These are phyloP conservation scores for Mormyrus hasselquistii DNA, from an alignment of 2,797 vertebrate genomes.

Conservation along the genomic window DNA sequence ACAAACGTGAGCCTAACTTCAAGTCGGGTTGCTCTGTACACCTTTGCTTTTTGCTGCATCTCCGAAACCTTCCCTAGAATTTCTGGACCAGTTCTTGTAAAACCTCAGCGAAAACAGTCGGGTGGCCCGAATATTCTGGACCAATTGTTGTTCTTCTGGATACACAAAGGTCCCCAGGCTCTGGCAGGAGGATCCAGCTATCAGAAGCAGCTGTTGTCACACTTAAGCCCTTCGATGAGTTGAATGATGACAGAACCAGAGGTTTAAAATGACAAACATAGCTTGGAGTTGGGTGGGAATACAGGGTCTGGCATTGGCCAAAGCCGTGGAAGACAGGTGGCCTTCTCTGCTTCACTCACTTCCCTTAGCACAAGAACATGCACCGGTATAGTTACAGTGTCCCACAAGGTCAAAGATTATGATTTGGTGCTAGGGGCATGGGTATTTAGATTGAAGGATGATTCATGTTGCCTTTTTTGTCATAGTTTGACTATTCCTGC, in stretches of 20 bases:
- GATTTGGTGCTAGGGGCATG: not conserved
- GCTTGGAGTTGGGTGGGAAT: not conserved
- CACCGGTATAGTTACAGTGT: not conserved
- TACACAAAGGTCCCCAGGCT: not conserved
- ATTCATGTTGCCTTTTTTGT: not conserved
- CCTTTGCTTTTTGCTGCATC: not conserved
- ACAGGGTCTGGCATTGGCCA: not conserved
- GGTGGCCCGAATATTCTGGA: not conserved
- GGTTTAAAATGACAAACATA: conserved; percentile 25
- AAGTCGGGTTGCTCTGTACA: not conserved
- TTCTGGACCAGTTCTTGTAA: not conserved
- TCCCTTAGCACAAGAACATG: not conserved
- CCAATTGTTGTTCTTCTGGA: not conserved
- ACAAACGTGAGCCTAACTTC: not conserved
- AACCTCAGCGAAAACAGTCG: not conserved
- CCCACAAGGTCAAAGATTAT: not conserved
- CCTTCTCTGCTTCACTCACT: not conserved
- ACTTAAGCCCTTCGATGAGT: not conserved
- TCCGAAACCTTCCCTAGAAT: not conserved
- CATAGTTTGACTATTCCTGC: not conserved
- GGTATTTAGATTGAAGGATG: not conserved
- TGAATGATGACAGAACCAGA: conserved; percentile 13
- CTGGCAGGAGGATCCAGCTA: conserved; percentile 11
- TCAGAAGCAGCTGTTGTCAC: conserved; percentile 27
- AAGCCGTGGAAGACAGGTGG: not conserved